These are phyloP conservation scores for Cephus spinipes DNA, from an alignment of 2,888 invertebrate species.

Conservation along the genomic window DNA sequence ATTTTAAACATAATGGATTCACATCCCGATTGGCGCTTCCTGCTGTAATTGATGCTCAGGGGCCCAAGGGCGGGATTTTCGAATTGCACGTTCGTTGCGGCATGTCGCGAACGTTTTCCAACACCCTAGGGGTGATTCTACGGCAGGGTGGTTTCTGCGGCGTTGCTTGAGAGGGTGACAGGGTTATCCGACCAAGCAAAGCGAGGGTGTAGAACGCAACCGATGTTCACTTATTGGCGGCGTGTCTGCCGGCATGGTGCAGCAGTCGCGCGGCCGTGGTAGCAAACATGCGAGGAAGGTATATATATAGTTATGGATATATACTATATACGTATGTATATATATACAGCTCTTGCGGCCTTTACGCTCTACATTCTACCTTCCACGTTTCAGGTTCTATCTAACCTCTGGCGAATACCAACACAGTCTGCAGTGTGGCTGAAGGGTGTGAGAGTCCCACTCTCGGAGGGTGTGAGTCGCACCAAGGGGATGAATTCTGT, in stretches of 20 bases:
- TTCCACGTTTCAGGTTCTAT: slow-evolving; percentile 30
- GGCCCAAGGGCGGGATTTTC: background rate
- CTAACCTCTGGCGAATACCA: slow-evolving; percentile 4
- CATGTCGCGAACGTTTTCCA: slow-evolving; percentile 41
- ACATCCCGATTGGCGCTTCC: background rate
- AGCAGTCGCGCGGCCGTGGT: slow-evolving; percentile 12
- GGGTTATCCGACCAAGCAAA: slow-evolving; percentile 34
- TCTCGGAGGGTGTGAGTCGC: slow-evolving; percentile 21
- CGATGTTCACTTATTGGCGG: slow-evolving; percentile 67
- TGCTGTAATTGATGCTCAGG: background rate
- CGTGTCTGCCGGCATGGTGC: slow-evolving; percentile 65
- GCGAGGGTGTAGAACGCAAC: slow-evolving; percentile 58
- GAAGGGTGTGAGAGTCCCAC: background rate
- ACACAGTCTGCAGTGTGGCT: slow-evolving; percentile 17
- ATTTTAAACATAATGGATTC: background rate
- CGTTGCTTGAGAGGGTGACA: background rate
- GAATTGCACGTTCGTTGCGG: slow-evolving; percentile 35
- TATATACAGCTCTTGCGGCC: slow-evolving; percentile 38
- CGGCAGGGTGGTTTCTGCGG: background rate
- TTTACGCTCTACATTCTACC: slow-evolving; percentile 38
- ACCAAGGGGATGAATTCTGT: slow-evolving; percentile 34
- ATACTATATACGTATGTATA: background rate
- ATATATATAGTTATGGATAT: background rate
- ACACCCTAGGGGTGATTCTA: slow-evolving; percentile 3
- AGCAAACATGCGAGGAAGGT: slow-evolving; percentile 9